Evolutionary conservation across 2,888 invertebrate species (phyloP), one percentile per base, ranked within the genome.

Genomic region (Zygogramma bicolorata): DNA sequence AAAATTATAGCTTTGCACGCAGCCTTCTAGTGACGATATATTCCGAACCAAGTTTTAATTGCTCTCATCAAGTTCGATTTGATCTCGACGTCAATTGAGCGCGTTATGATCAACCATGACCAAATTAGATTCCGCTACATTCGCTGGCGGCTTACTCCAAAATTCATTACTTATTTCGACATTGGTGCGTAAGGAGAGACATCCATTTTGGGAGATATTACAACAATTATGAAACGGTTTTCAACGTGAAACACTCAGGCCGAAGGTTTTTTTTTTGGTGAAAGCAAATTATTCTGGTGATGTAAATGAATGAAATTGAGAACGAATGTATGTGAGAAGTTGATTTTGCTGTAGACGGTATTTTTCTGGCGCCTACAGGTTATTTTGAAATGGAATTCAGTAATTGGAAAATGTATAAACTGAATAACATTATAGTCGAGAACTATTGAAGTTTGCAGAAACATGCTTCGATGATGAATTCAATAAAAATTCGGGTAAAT

Each of bases 1-100:
- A 53, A 53, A 53, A 53, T 53, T 53, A 53, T 15, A 53, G 53
- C 53, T 27, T 27, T 53, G 27, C 53, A 53, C 27, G 27, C 53
- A 53, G 27, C 27, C 53, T 53, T 53, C n/a, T 13, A 53, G 25
- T 53, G 53, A 53, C 25, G n/a, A 13, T 5, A 53, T 53, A 53
- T 22, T 53, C 53, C n/a, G 53, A 53, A 53, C 27, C 27, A 53
- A 53, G 25, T 53, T 53, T 13, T 53, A 53, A 53, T 53, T 53
- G 53, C 27, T 53, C 25, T 53, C 53, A 53, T 53, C 15, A 53
- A 27, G 53, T 53, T 53, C 53, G 53, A 53, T 53, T 53, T 53
- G 53, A 53, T 53, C 53, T 27, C n/a, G 27, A 27, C 53, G 53
- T 53, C 53, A 13, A 27, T 27, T 53, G 53, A 53, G 25, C 53